Evolutionary conservation across 1,140 invertebrate genomes (phyloP).

Genomic region (Scaptodrosophila lebanonensis): DNA sequence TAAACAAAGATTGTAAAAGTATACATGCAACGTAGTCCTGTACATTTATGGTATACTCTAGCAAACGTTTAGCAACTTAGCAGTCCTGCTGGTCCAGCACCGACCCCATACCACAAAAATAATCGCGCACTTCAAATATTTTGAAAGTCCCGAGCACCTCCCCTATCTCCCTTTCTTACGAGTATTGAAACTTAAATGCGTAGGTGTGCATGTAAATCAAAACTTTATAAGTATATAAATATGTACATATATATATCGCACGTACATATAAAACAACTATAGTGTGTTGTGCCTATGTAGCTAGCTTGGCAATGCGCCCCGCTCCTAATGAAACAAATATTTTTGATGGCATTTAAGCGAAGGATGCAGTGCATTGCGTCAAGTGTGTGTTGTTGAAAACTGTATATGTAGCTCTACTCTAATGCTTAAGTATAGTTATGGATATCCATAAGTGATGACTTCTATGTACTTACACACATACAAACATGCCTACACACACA

Average conservation of each 20-base stretch:
- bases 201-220: neutral
- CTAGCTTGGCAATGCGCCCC: conserved; percentile 8
- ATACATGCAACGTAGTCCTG: neutral
- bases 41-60: no score
- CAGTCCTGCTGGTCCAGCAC: no score
- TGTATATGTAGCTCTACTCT: conserved; percentile 9
- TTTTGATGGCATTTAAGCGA: conserved; percentile 31
- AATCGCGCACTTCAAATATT: no score
- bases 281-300: conserved; percentile 43
- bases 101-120: no score
- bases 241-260: conserved; percentile 25
- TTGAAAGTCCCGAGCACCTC: no score
- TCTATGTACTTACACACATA: no score
- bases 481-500: no score
- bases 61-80: no score
- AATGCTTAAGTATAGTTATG: conserved; percentile 2
- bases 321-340: conserved; percentile 8
- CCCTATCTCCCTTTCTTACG: conserved; percentile 5
- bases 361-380: neutral
- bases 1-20: conserved; percentile 3
- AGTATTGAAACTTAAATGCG: conserved; percentile 16
- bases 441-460: conserved; percentile 6
- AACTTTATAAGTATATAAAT: conserved; percentile 24
- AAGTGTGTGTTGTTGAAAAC: neutral
- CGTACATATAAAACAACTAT: no score